phyloP scores from a whole-genome alignment of 2,797 vertebrate species.

The Notolabrus celidotus region DNA sequence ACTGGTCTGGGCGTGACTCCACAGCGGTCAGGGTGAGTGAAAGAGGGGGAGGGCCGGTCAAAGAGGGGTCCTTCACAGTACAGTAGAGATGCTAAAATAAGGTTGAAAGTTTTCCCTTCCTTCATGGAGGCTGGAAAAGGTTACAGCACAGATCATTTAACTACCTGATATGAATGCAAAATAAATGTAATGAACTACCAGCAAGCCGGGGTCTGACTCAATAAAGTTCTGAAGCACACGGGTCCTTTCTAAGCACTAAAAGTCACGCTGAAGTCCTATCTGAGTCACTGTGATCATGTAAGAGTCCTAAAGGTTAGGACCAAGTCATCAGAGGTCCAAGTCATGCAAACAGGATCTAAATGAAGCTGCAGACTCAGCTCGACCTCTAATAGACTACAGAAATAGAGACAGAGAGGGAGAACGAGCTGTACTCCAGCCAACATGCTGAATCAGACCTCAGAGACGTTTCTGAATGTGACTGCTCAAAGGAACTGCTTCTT shows the following conservation, averaged over 20 bases:
- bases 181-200: neutral
- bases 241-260: neutral
- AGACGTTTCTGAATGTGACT: neutral
- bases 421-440: conserved; percentile 5
- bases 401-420: fast-evolving
- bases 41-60: too few relatives aligned
- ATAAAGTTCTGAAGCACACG: neutral
- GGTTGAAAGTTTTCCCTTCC: neutral
- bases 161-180: too few relatives aligned
- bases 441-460: conserved; percentile 44
- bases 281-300: neutral
- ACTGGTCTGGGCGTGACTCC: neutral
- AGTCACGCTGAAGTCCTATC: neutral
- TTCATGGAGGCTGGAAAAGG: too few relatives aligned
- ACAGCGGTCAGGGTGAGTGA: too few relatives aligned
- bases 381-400: neutral
- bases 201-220: neutral
- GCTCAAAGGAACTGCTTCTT: neutral
- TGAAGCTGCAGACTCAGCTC: conserved; percentile 2
- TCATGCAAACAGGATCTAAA: neutral
- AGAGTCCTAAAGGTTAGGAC: neutral
- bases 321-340: neutral
- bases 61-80: too few relatives aligned
- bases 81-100: too few relatives aligned
- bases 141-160: too few relatives aligned